These are phyloP conservation scores for Automeris io DNA, from an alignment of 2,888 invertebrate species.

Conservation along the genomic window DNA sequence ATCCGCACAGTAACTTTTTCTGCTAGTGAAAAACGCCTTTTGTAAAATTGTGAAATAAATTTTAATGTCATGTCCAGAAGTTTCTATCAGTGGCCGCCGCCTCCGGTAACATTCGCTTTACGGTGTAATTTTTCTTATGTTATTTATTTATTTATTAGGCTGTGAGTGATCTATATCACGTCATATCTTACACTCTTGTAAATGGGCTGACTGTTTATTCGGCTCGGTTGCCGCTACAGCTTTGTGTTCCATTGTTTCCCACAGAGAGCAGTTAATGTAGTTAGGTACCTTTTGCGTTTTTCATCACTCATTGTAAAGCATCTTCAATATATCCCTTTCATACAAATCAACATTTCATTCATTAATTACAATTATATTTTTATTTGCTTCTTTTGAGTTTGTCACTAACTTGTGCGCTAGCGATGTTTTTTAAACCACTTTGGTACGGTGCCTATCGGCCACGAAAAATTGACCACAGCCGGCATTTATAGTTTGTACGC, in stretches of 20 bases:
- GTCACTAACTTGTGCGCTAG: too few relatives aligned
- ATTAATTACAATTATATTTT: too few relatives aligned
- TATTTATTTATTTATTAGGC: constrained; percentile 77
- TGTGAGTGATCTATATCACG: constrained; percentile 76
- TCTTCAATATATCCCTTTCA: too few relatives aligned
- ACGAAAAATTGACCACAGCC: too few relatives aligned
- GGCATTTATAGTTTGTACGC: too few relatives aligned
- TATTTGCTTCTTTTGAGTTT: too few relatives aligned
- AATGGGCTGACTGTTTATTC: constrained; percentile 70
- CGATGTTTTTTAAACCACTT: too few relatives aligned
- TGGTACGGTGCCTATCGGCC: too few relatives aligned
- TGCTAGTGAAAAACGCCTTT: neutral
- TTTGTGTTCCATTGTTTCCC: constrained; percentile 6
- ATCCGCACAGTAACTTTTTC: too few relatives aligned
- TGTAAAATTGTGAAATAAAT: neutral
- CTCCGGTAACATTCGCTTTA: constrained; percentile 76
- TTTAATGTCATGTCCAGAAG: constrained; percentile 34
- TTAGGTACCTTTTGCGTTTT: too few relatives aligned
- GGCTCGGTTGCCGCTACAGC: constrained; percentile 13
- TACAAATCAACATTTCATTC: too few relatives aligned
- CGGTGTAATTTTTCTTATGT: constrained; percentile 76
- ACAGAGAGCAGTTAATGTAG: neutral
- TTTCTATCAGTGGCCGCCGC: constrained; percentile 41
- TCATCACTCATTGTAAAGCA: too few relatives aligned
- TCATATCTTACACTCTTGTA: constrained; percentile 77